Evolutionary conservation across 2,888 invertebrate species (phyloP), one percentile per base, ranked within the genome.

Genomic region (Unio delphinus): DNA sequence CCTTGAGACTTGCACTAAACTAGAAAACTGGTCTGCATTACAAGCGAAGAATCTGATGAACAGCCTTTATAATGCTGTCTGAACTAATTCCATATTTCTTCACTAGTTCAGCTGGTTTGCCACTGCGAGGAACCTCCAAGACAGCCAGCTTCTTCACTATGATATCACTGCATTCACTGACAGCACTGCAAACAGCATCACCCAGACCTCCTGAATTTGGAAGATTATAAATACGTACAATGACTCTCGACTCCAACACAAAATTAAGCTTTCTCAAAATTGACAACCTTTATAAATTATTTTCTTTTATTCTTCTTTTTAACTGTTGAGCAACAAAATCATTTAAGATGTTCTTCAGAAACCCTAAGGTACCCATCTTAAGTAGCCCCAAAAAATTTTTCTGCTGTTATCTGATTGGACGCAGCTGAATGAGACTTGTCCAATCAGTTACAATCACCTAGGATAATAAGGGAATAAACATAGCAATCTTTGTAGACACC

Each of bases 51-150:
- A 45, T 45, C 15, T 45, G 45, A 45, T 45, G 45, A 45, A 90
- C 89, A 61, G 95, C 96, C 67, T 91, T 91, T 23, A 93, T 93
- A 84, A 99, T 94, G 88, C 94, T 94, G 65, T 93, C 93, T 3
- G 97, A 94, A 80, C 95, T 95, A 87, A 99, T 94, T 77, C 97
- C 97, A 91, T 93, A 99, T 90, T 93, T 92, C 82, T 97, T 95
- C 73, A 99, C 92, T 67, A 99, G 93, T 4, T 93, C 96, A 55
- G 92, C 92, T 55, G 98, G 94, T 74, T 97, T 95, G 0, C 99
- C 99, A 58, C 98, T 98, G 78, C 98, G 94, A 20, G 99, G 99
- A 34, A 99, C 92, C 55, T 92, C 93, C 15, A 91, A 91, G 54
- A 99, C 96, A 79, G 93, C 96, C 79, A 99, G 90, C 88, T 95